Conservation (phyloP, 2,888 invertebrate species). For the Ischnus inquisitorius region DNA sequence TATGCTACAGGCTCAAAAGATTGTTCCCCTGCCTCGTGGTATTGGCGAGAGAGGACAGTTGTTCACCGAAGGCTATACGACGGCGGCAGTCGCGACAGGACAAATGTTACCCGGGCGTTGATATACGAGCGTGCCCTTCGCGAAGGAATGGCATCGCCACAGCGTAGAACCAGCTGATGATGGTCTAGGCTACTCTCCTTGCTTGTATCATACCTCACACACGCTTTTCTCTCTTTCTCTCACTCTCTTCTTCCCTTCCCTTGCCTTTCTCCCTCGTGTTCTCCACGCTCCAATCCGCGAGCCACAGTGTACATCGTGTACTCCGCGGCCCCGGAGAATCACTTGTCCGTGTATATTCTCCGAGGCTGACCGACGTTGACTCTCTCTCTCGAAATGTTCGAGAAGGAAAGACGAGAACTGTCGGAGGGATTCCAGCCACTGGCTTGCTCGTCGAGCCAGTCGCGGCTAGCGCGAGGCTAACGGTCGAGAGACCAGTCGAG, state of each 20-base stretch:
- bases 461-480: slow-evolving; percentile 51
- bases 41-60: slow-evolving; percentile 54
- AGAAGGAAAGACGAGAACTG: slow-evolving; percentile 22
- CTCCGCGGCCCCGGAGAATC: slow-evolving; percentile 42
- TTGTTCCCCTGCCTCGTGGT: background rate
- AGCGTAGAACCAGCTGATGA: slow-evolving; percentile 59
- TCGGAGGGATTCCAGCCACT: slow-evolving; percentile 22
- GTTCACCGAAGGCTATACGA: slow-evolving; percentile 43
- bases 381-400: slow-evolving; percentile 19
- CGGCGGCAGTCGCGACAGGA: slow-evolving; percentile 52
- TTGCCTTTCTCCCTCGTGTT: background rate
- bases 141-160: slow-evolving; percentile 57
- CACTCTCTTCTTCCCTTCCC: background rate
- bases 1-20: background rate
- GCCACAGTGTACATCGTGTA: slow-evolving; percentile 14
- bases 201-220: slow-evolving; percentile 10
- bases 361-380: slow-evolving; percentile 62
- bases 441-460: slow-evolving; percentile 47
- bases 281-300: slow-evolving; percentile 7
- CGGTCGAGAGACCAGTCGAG: slow-evolving; percentile 46
- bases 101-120: slow-evolving; percentile 63
- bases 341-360: slow-evolving; percentile 46
- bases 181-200: slow-evolving; percentile 47
- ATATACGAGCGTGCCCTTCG: slow-evolving; percentile 61
- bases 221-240: background rate